Evolutionary conservation across 2,797 vertebrate genomes (phyloP).

Genomic region (Lagodon rhomboides): DNA sequence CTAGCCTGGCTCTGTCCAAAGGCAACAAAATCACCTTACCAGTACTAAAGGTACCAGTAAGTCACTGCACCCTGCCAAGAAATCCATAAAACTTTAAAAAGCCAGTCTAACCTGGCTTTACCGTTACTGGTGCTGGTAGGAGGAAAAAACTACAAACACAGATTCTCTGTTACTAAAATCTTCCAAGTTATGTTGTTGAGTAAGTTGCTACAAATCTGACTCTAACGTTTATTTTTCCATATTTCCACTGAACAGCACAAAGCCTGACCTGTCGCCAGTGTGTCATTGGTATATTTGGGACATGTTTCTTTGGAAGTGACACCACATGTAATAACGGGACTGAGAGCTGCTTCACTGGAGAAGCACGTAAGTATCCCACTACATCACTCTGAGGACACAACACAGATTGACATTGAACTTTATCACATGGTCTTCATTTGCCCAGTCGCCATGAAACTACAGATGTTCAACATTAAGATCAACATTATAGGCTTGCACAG

Average conservation of each 20-base stretch:
- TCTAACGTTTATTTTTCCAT: not conserved
- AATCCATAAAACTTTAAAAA: too few species aligned
- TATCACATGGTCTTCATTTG: not conserved
- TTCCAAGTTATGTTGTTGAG: not conserved
- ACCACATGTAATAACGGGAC: slow-evolving; percentile 51
- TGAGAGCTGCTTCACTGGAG: slow-evolving; percentile 58
- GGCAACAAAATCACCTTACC: too few species aligned
- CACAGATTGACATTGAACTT: not conserved
- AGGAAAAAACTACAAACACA: not conserved
- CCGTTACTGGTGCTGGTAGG: too few species aligned
- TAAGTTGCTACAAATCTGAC: not conserved
- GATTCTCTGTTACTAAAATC: not conserved
- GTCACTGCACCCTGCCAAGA: too few species aligned
- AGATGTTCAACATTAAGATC: too few species aligned
- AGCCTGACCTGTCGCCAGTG: slow-evolving; percentile 66
- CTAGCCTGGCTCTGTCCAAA: not conserved
- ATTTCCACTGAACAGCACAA: slow-evolving; percentile 50
- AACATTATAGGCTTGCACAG: too few species aligned
- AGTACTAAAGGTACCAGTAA: too few species aligned
- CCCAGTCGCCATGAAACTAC: not conserved
- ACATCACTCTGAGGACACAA: not conserved
- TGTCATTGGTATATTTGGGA: slow-evolving; percentile 21
- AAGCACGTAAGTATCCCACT: slow-evolving; percentile 61
- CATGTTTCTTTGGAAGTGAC: slow-evolving; percentile 17
- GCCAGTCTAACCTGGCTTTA: too few species aligned